phyloP scores from a whole-genome alignment of 1,140 invertebrate species.

The Calycopis cecrops region DNA sequence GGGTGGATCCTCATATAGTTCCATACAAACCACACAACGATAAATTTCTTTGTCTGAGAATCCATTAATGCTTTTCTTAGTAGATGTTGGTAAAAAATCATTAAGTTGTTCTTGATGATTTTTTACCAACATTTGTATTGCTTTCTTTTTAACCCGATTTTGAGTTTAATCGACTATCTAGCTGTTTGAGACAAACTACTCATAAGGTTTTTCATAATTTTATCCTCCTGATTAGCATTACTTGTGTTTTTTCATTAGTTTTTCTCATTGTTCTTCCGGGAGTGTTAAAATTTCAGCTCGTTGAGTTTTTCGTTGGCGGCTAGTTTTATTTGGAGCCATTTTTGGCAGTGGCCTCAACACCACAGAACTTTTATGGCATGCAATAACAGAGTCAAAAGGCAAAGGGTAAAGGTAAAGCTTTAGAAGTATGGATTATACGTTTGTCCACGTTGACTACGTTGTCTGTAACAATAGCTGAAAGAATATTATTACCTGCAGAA shows the following conservation, averaged over 20 bases:
- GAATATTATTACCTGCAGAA: too few species aligned
- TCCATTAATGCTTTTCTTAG: neutral
- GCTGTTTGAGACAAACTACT: neutral
- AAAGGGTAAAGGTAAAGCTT: too few species aligned
- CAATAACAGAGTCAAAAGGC: too few species aligned
- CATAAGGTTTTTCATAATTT: neutral
- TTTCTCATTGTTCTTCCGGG: slow-evolving; percentile 14
- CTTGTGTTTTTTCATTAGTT: slow-evolving; percentile 8
- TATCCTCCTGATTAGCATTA: neutral
- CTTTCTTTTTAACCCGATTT: neutral
- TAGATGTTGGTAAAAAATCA: neutral
- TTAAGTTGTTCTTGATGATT: neutral
- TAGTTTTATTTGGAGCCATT: slow-evolving; percentile 8
- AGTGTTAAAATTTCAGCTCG: slow-evolving; percentile 18
- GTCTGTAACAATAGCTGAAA: too few species aligned
- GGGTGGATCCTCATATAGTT: slow-evolving; percentile 23
- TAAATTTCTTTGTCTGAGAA: neutral
- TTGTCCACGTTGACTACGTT: too few species aligned
- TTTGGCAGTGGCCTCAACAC: slow-evolving; percentile 11
- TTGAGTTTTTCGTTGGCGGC: slow-evolving; percentile 8
- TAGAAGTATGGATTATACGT: too few species aligned
- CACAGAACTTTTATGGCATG: slow-evolving; percentile 1
- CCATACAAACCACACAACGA: slow-evolving; percentile 18
- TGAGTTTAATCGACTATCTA: neutral
- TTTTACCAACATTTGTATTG: slow-evolving; percentile 5